Evolutionary conservation across 1,140 invertebrate genomes (phyloP), one percentile per base, ranked within the genome.

Genomic region (Delia radicum): DNA sequence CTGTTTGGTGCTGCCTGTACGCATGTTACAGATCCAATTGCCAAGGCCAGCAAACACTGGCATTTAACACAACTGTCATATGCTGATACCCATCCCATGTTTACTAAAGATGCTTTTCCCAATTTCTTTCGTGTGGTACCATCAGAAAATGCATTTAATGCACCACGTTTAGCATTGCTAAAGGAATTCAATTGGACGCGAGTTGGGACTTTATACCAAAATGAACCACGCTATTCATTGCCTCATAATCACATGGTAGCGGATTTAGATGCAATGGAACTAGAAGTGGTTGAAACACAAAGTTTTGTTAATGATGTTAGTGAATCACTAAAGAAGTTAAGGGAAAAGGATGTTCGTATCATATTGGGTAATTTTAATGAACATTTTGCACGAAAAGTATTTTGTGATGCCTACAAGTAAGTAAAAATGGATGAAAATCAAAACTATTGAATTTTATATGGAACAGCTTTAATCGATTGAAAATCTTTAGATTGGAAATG

Each of bases 61-160:
- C 94, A 96, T 82, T 91, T 99, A 72, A 95, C 95, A 0, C 96
- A 99, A 93, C 88, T 99, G 26, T 98, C 97, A 2, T 99, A 99
- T 86, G 97, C 96, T 2, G 98, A 99, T 87, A 99, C 97, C 15
- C 96, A 99, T 88, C 97, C 98, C 1, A 97, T 98, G 93, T 98
- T 99, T 87, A 97, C 96, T 0, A 94, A 93, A 81, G 92, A 95
- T 77, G 95, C 93, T 75, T 99, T 96, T 86, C 96, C 95, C 3
- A 98, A 98, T 87, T 98, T 98, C 89, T 99, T 97, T 87, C 92
- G 96, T 21, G 94, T 98, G 76, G 96, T 98, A 27, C 97, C 97
- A 4, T 96, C 95, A 33, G 96, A 98, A 86, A 96, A 96, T 82
- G 97, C 97, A 46, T 97, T 98, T 88, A 99, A 99, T 88, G 90